A percentile compares a stretch with the other conserved stretches of the same genome.
phyloP scores from a whole-genome alignment of 2,797 vertebrate species.

The Morelia viridis region DNA sequence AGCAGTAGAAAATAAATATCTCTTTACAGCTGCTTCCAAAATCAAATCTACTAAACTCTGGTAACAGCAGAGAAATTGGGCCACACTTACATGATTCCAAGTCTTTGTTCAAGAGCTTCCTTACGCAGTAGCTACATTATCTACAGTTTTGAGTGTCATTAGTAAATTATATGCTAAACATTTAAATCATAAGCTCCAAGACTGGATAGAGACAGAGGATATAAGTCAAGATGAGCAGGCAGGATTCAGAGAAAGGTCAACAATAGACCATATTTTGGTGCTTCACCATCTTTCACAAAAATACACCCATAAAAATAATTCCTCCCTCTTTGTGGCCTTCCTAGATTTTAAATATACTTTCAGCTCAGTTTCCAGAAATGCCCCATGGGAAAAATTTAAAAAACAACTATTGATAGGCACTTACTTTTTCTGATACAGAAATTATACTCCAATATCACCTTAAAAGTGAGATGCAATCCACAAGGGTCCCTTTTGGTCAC shows the following conservation, averaged over 20 bases:
- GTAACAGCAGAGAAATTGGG: background rate
- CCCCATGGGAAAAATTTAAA: background rate
- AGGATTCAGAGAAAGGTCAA: background rate
- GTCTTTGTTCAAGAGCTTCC: background rate
- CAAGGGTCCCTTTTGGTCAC: background rate
- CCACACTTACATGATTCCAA: background rate
- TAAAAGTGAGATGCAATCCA: background rate
- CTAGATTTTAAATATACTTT: background rate
- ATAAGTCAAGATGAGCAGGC: background rate
- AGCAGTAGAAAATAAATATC: conserved; percentile 4
- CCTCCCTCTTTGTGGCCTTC: background rate
- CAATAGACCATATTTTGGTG: background rate
- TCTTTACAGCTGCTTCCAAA: conserved; percentile 9
- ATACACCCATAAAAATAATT: background rate
- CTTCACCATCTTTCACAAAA: background rate
- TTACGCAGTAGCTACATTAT: background rate
- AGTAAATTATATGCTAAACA: background rate
- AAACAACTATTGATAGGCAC: background rate
- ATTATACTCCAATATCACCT: background rate
- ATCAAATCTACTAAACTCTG: conserved; percentile 5
- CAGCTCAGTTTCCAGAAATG: background rate
- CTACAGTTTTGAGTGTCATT: background rate
- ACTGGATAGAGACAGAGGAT: background rate
- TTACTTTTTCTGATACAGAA: background rate
- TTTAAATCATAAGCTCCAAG: background rate